phyloP scores from a whole-genome alignment of 2,888 invertebrate species.

The Cheilosia impressa region DNA sequence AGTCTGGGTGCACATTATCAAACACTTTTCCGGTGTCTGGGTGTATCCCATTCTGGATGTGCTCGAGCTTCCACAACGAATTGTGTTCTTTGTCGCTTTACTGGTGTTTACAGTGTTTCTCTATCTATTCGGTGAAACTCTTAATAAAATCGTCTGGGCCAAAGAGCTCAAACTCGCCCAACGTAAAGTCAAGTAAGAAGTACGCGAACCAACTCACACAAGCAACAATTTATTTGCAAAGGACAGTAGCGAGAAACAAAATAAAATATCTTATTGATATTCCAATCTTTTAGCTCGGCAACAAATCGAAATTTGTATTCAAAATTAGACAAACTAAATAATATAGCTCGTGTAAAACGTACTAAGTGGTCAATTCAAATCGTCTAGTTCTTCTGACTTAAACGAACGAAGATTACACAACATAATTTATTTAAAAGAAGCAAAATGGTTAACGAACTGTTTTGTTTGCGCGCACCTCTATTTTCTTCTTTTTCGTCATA shows the following conservation, averaged over 20 bases:
- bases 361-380: conserved; percentile 67
- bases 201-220: not conserved
- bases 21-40: conserved; percentile 91
- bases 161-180: conserved; percentile 85
- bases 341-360: conserved; percentile 36
- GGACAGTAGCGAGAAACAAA: conserved; percentile 10
- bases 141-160: conserved; percentile 90
- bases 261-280: conserved; percentile 58
- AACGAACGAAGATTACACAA: conserved; percentile 1
- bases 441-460: conserved; percentile 40
- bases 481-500: conserved; percentile 1
- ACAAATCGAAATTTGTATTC: conserved; percentile 45
- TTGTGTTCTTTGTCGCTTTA: conserved; percentile 89
- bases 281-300: conserved; percentile 32
- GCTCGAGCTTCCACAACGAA: conserved; percentile 89
- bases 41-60: conserved; percentile 95
- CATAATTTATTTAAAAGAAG: conserved; percentile 15
- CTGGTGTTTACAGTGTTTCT: conserved; percentile 86
- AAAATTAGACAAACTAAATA: conserved; percentile 22
- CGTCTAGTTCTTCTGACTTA: conserved; percentile 31
- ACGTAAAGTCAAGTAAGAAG: conserved; percentile 81
- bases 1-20: conserved; percentile 91
- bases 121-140: conserved; percentile 89
- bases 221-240: conserved; percentile 5
- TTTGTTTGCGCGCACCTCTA: conserved; percentile 41